A percentile compares a stretch with the other conserved stretches of the same genome.
phyloP scores from a whole-genome alignment of 1,140 invertebrate species.

The Formica selysi region DNA sequence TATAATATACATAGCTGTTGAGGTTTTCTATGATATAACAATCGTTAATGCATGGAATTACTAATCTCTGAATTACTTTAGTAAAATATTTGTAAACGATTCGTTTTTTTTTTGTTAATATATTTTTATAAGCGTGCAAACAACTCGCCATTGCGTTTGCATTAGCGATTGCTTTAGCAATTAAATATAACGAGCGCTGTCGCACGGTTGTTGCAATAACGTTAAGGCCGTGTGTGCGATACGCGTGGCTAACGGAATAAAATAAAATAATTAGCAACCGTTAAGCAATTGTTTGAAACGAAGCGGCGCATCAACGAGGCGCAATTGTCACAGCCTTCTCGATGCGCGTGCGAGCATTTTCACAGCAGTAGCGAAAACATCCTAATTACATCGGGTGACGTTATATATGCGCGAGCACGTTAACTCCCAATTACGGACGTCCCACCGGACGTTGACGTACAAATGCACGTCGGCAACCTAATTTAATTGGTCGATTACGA shows the following conservation, averaged over 20 bases:
- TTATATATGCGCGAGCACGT: constrained; percentile 32
- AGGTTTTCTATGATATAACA: background rate
- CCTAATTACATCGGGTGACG: constrained; percentile 26
- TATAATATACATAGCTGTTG: background rate
- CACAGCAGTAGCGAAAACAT: background rate
- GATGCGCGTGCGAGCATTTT: background rate
- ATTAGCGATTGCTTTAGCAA: background rate
- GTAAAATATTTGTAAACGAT: background rate
- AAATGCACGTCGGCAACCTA: constrained; percentile 65
- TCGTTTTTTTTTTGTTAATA: constrained; percentile 20
- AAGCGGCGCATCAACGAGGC: constrained; percentile 4
- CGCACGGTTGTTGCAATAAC: background rate
- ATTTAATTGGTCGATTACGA: constrained; percentile 73
- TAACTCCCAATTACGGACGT: constrained; percentile 35
- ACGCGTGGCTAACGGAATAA: constrained; percentile 17
- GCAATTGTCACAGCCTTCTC: background rate
- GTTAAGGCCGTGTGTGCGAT: background rate
- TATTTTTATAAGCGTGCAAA: background rate
- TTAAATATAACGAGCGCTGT: background rate
- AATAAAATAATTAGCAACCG: constrained; percentile 41
- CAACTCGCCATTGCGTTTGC: background rate
- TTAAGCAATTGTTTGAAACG: background rate
- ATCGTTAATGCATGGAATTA: background rate
- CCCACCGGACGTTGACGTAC: constrained; percentile 62
- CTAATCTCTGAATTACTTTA: background rate